Conservation (phyloP, 2,113 vertebrate genomes). For the Galemys pyrenaicus region DNA sequence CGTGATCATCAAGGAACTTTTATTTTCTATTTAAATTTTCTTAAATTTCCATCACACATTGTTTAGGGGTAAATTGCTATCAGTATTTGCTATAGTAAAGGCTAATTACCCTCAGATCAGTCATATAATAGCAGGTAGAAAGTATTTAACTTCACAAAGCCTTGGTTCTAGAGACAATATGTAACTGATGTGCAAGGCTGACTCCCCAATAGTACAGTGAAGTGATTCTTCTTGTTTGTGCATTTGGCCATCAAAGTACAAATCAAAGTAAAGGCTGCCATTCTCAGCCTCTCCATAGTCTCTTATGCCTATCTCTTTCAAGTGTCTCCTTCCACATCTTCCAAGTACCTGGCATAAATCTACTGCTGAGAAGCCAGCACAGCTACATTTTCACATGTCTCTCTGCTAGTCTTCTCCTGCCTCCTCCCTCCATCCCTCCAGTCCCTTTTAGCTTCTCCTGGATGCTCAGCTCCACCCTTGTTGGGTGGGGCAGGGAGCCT, state of each 20-base stretch:
- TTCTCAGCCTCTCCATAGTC: no score
- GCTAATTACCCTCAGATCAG: constrained; percentile 72
- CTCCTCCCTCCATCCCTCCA: no score
- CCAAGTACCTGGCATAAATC: no score
- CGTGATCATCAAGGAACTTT: constrained; percentile 25
- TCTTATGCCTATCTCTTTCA: no score
- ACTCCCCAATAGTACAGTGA: background rate
- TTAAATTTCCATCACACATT: constrained; percentile 37
- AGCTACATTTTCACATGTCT: no score
- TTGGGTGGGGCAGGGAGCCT: no score
- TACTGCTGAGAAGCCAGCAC: no score
- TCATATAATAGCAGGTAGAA: constrained; percentile 62
- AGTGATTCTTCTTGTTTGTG: constrained; percentile 44
- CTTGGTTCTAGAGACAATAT: constrained; percentile 59
- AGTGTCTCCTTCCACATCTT: no score
- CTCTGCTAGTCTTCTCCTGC: no score
- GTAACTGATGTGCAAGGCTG: constrained; percentile 43
- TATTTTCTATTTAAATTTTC: constrained; percentile 48
- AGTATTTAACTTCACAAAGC: constrained; percentile 57
- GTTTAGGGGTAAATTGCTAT: background rate
- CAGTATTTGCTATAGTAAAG: background rate
- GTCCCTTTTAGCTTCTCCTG: no score
- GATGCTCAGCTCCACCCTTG: no score
- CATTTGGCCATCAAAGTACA: constrained; percentile 47
- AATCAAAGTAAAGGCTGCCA: no score